Conservation (phyloP, 2,797 vertebrate genomes). For the Bradypus variegatus region DNA sequence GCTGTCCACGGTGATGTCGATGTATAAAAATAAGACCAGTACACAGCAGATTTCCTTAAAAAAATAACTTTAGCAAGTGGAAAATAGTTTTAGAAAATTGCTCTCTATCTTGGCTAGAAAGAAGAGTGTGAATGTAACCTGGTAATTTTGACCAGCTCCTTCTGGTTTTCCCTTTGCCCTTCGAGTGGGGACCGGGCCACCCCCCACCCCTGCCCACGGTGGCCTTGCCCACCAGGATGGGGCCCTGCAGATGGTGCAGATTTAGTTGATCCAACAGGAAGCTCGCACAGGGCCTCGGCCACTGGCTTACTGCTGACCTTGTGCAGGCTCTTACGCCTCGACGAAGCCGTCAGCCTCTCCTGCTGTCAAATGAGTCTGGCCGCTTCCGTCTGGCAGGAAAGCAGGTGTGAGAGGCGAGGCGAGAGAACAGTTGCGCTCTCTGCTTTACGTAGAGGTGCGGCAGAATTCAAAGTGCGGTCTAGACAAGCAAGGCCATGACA, state of each 20-base stretch:
- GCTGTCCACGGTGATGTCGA: not conserved
- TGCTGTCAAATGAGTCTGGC: not conserved
- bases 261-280: not conserved
- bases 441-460: not conserved
- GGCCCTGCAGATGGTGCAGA: not conserved
- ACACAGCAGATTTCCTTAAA: not conserved
- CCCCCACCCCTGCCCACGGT: accelerated
- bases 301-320: not conserved
- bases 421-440: not conserved
- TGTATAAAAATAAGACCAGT: conserved; percentile 27
- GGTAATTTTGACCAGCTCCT: not conserved
- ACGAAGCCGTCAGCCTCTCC: not conserved
- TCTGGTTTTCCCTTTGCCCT: not conserved
- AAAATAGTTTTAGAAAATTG: conserved; percentile 7
- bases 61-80: conserved; percentile 16
- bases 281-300: not conserved
- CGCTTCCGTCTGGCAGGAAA: not conserved
- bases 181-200: not conserved
- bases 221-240: not conserved
- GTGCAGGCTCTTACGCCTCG: not conserved
- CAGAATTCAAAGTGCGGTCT: accelerated
- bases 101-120: not conserved
- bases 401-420: not conserved
- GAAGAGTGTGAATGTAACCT: not conserved
- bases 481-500: accelerated